Conservation (phyloP, 2,113 vertebrate species). For the Stigmatopora argus region DNA sequence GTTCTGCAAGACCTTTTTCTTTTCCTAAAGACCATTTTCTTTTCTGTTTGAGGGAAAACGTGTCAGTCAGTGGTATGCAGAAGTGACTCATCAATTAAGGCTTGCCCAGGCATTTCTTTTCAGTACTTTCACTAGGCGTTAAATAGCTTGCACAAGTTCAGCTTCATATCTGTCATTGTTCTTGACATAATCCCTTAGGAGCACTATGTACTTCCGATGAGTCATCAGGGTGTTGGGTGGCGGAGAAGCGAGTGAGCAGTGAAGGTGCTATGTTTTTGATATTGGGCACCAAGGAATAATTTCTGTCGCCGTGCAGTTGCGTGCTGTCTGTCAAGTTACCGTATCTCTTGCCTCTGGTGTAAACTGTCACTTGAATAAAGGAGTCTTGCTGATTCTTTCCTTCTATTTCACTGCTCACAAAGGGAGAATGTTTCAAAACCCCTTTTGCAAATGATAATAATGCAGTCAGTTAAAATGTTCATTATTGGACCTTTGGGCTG, state of each 20-base stretch:
- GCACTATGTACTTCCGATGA: conserved; percentile 30
- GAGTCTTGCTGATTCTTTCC: not conserved
- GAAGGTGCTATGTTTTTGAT: conserved; percentile 25
- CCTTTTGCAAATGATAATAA: not conserved
- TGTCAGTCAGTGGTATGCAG: not conserved
- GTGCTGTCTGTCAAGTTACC: conserved; percentile 10
- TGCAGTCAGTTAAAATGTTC: not conserved
- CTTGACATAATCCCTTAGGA: conserved; percentile 21
- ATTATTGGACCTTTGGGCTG: not conserved
- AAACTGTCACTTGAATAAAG: conserved; percentile 6
- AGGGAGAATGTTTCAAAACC: not conserved
- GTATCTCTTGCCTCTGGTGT: not conserved
- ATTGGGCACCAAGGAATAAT: conserved; percentile 12
- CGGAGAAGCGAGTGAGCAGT: not conserved
- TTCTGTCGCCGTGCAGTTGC: conserved; percentile 25
- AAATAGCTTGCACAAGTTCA: conserved; percentile 6
- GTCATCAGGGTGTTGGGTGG: conserved; percentile 36
- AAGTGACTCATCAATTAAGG: not conserved
- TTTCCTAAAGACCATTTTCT: too few relatives aligned
- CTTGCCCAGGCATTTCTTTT: not conserved
- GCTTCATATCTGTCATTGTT: conserved; percentile 32
- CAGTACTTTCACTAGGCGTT: not conserved
- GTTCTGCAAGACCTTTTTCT: too few relatives aligned
- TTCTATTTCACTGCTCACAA: conserved; percentile 4
- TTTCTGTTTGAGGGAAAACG: not conserved